phyloP scores from a whole-genome alignment of 2,888 invertebrate genomes.

The Tyria jacobaeae region DNA sequence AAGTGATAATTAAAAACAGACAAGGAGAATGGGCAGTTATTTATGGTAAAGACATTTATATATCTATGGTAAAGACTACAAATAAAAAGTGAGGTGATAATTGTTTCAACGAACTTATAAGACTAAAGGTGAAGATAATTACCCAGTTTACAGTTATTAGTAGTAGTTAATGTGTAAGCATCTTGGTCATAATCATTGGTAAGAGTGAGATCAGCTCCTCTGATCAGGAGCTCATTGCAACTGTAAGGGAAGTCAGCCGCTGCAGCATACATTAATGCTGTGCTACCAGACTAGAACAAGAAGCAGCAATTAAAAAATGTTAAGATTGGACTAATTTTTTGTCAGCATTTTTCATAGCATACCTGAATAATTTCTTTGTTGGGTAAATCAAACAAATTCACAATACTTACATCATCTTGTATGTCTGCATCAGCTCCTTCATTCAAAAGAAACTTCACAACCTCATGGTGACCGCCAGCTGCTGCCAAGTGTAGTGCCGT shows the following conservation, averaged over 20 bases:
- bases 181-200: conserved; percentile 94
- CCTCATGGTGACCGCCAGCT: conserved; percentile 95
- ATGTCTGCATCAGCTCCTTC: conserved; percentile 93
- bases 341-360: neutral
- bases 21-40: neutral
- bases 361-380: neutral
- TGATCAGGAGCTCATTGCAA: conserved; percentile 92
- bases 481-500: conserved; percentile 93
- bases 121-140: conserved; percentile 34
- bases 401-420: conserved; percentile 90
- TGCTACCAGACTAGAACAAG: conserved; percentile 91
- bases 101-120: no score
- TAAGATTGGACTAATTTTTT: neutral
- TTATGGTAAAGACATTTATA: no score
- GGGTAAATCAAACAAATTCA: neutral
- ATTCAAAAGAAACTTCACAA: conserved; percentile 92
- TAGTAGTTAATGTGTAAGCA: conserved; percentile 93
- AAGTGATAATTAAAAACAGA: conserved; percentile 7
- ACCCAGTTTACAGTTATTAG: conserved; percentile 85
- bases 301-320: neutral
- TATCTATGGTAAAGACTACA: neutral
- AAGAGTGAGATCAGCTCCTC: conserved; percentile 93
- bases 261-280: conserved; percentile 96
- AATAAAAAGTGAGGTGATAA: neutral
- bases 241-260: conserved; percentile 96